Conservation (phyloP, 1,140 invertebrate species). For the Ericerus pela region DNA sequence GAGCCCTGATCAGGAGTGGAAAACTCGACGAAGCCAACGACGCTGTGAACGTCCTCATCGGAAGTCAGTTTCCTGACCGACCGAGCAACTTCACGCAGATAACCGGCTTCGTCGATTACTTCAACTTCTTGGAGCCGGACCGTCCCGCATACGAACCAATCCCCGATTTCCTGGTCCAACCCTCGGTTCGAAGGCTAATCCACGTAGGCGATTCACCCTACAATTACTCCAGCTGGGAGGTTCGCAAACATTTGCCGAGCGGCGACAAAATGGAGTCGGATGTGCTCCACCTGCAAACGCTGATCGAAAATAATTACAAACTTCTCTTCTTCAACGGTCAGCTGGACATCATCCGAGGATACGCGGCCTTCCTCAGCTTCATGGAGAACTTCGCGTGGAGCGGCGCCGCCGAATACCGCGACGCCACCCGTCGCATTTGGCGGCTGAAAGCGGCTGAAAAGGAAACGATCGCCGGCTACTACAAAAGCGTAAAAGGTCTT, state of each 20-base stretch:
- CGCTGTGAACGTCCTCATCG: slow-evolving; percentile 4
- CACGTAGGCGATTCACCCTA: slow-evolving; percentile 61
- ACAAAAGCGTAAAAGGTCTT: slow-evolving; percentile 36
- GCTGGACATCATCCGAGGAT: slow-evolving; percentile 68
- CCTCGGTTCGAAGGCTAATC: slow-evolving; percentile 37
- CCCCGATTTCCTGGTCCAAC: slow-evolving; percentile 30
- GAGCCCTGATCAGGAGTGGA: slow-evolving; percentile 13
- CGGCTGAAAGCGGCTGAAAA: slow-evolving; percentile 29
- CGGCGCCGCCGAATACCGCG: slow-evolving; percentile 45
- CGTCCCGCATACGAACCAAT: slow-evolving; percentile 27
- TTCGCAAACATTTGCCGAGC: slow-evolving; percentile 51
- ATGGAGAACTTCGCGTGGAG: slow-evolving; percentile 44
- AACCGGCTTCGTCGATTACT: slow-evolving; percentile 63
- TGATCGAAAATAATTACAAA: slow-evolving; percentile 49
- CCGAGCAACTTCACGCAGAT: slow-evolving; percentile 48
- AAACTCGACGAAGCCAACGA: slow-evolving; percentile 16
- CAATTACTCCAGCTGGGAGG: slow-evolving; percentile 38
- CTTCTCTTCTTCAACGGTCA: slow-evolving; percentile 59
- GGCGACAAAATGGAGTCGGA: slow-evolving; percentile 72
- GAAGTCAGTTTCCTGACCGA: slow-evolving; percentile 31
- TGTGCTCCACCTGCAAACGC: slow-evolving; percentile 51
- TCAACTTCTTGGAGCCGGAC: slow-evolving; percentile 54
- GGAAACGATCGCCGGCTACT: slow-evolving; percentile 26
- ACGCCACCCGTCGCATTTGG: slow-evolving; percentile 35
- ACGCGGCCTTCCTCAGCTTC: slow-evolving; percentile 58